Percentiles rank a stretch among this genome's conserved stretches.
phyloP scores from a whole-genome alignment of 2,113 vertebrate genomes.

The Azemiops feae region DNA sequence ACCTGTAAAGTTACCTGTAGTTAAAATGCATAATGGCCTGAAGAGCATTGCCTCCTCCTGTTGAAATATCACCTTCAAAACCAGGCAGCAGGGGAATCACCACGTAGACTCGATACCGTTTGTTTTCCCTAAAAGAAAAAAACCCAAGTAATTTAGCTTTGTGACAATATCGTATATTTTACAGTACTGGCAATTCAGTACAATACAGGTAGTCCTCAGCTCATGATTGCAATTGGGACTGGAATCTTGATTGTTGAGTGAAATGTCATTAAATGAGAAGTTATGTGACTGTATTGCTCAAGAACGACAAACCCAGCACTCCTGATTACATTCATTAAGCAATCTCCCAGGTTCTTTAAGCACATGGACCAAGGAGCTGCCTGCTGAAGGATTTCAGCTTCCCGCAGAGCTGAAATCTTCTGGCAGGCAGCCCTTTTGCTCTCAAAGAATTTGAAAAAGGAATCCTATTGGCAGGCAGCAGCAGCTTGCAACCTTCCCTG shows the following conservation, averaged over 20 bases:
- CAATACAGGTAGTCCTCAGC: neutral
- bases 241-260: neutral
- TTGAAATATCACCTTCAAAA: conserved; percentile 95
- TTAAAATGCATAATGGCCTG: conserved; percentile 99
- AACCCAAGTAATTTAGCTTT: neutral
- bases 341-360: neutral
- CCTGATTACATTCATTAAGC: neutral
- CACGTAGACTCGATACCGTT: conserved; percentile 87
- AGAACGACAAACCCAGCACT: neutral
- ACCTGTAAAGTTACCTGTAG: conserved; percentile 80
- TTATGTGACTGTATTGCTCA: neutral
- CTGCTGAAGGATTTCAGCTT: neutral
- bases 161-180: neutral
- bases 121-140: conserved; percentile 75
- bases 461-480: neutral
- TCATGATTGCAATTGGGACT: neutral
- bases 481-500: neutral
- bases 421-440: neutral
- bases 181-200: neutral
- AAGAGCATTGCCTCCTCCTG: conserved; percentile 88
- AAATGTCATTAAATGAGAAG: neutral
- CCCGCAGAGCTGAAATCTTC: neutral
- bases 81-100: conserved; percentile 93
- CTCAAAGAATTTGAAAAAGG: too few relatives aligned
- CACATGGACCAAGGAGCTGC: neutral